Evolutionary conservation across 2,888 invertebrate genomes (phyloP), one percentile per base, ranked within the genome.

Genomic region (Prosapia bicincta): DNA sequence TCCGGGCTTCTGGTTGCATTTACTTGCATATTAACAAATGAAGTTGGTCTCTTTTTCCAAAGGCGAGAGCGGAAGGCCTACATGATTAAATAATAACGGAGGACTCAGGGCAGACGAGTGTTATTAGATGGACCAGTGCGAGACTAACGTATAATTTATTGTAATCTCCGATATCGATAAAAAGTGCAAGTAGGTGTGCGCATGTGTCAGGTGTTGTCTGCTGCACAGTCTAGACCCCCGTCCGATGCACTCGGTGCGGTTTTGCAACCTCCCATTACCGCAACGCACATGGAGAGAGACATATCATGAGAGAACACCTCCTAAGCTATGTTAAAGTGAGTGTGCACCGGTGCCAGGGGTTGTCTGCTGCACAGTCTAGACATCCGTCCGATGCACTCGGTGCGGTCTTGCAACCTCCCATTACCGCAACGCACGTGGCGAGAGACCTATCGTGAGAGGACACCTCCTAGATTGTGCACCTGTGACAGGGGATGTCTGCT

Each of bases 1-100:
- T 54, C 20, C 54, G 13, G 54, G 54, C 20, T 54, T 54, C 54
- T 54, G 54, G 54, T 54, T 54, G 54, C 54, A 54, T 54, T 54
- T 54, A 54, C 54, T 54, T 54, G 54, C 54, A 54, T 54, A 54
- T 54, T 54, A 54, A 54, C 54, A 54, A 54, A 54, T 54, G 54
- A 54, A 54, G 54, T 54, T 54, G 54, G 54, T 54, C 20, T 54
- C 54, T 54, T 54, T 54, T 54, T 54, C 54, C 54, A 54, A 54
- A 54, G 54, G 54, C 54, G 54, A 54, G 54, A 54, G 54, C 20
- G 20, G 54, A 20, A 54, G 54, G 13, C 54, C 54, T 54, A 54
- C 54, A 54, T 54, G 54, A 54, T 54, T 54, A 54, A 54, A 54
- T 54, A 54, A 54, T 54, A 54, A 54, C 54, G n/a, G 54, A 54